Conservation (phyloP, 2,888 invertebrate species). For the Tenthredo livida region DNA sequence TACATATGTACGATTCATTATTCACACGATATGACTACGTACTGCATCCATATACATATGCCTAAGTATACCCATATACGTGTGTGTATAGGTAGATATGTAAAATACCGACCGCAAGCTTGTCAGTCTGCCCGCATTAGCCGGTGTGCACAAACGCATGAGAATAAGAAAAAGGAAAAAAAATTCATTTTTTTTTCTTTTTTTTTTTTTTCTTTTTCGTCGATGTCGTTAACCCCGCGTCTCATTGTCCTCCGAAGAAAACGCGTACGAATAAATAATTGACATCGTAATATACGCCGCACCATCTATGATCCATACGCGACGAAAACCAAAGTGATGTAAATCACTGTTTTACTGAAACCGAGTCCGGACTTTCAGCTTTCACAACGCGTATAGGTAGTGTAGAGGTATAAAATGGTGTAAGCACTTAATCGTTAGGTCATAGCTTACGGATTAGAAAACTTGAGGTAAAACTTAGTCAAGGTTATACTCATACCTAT, state of each 20-base stretch:
- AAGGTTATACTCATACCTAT: background rate
- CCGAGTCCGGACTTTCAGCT: background rate
- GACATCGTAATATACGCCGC: too few species aligned
- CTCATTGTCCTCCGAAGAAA: background rate
- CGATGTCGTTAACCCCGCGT: background rate
- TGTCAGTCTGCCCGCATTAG: background rate
- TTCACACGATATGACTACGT: background rate
- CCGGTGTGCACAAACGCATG: background rate
- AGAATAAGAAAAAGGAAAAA: background rate
- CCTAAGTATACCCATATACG: too few species aligned
- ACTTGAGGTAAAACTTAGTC: background rate
- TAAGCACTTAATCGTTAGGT: background rate
- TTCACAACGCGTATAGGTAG: background rate
- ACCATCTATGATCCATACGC: background rate
- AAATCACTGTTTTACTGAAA: background rate
- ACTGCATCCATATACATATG: background rate
- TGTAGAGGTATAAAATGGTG: background rate
- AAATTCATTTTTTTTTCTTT: background rate
- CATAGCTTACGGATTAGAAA: conserved; percentile 4
- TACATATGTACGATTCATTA: too few species aligned
- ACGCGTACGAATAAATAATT: background rate
- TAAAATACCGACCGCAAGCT: background rate
- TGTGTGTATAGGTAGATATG: background rate
- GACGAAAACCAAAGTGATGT: background rate
- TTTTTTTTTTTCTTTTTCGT: too few species aligned